Conservation (phyloP, 1,140 invertebrate species). For the Drosophila hydei region DNA sequence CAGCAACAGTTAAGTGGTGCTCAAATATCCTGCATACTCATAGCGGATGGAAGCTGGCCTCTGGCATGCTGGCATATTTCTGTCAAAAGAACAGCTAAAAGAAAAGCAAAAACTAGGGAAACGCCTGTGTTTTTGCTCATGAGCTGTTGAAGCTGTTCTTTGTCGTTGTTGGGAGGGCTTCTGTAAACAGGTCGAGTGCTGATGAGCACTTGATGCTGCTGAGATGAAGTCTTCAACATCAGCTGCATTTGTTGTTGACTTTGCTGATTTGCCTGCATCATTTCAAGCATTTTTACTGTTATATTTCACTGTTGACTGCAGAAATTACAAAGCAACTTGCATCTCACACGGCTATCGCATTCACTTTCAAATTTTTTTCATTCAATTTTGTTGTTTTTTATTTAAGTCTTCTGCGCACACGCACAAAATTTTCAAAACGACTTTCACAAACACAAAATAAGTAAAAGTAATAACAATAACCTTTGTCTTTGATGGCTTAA, state of each 20-base stretch:
- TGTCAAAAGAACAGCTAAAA: constrained; percentile 43
- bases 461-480: constrained; percentile 26
- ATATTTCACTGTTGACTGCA: constrained; percentile 41
- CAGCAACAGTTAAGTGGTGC: constrained; percentile 45
- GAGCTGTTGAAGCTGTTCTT: constrained; percentile 30
- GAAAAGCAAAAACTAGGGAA: constrained; percentile 24
- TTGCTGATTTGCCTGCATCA: constrained; percentile 70
- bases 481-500: constrained; percentile 45
- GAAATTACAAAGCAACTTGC: constrained; percentile 22
- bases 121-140: constrained; percentile 56
- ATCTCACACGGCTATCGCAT: constrained; percentile 42
- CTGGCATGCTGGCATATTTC: constrained; percentile 39
- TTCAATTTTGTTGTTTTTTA: constrained; percentile 29
- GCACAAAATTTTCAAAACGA: constrained; percentile 55
- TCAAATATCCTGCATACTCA: constrained; percentile 74
- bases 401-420: constrained; percentile 29
- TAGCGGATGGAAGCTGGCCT: constrained; percentile 37
- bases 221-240: constrained; percentile 68
- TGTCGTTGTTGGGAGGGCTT: constrained; percentile 9
- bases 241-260: constrained; percentile 60
- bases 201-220: constrained; percentile 49
- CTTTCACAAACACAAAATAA: constrained; percentile 57
- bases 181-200: constrained; percentile 40
- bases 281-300: constrained; percentile 73
- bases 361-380: constrained; percentile 69